Evolutionary conservation across 2,113 vertebrate species (phyloP).

Genomic region (Fukomys damarensis): DNA sequence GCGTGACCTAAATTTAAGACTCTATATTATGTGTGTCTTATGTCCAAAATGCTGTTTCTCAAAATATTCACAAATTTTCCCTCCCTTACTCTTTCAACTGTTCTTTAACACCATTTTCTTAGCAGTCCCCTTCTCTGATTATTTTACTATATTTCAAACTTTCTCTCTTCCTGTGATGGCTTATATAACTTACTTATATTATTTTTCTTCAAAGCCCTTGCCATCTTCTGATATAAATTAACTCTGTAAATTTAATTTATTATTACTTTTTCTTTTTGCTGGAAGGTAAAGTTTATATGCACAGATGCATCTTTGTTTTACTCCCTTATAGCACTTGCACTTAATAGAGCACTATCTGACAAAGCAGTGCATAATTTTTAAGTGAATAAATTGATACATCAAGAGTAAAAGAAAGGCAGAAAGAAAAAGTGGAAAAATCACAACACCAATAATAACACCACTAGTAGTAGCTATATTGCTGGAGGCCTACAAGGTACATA

Average conservation of each 20-base stretch:
- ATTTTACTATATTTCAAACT: neutral
- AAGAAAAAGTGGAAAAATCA: neutral
- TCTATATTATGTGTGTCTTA: neutral
- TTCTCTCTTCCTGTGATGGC: neutral
- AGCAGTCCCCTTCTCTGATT: neutral
- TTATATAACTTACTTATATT: neutral
- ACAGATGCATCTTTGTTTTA: neutral
- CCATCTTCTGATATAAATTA: neutral
- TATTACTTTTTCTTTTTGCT: neutral
- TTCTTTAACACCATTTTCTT: neutral
- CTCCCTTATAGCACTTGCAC: neutral
- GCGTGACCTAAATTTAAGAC: neutral
- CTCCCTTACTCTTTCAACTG: neutral
- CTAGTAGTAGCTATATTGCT: neutral
- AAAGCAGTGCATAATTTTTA: neutral
- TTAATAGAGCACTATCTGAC: neutral
- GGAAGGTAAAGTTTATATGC: neutral
- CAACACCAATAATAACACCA: neutral
- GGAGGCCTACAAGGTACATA: neutral
- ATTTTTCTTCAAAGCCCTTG: neutral
- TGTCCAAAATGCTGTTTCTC: neutral
- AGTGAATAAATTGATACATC: neutral
- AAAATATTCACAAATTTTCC: rapidly evolving
- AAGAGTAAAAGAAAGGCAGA: neutral
- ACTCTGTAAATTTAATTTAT: neutral